Conservation (phyloP, 2,113 vertebrate genomes). For the Burhinus oedicnemus region DNA sequence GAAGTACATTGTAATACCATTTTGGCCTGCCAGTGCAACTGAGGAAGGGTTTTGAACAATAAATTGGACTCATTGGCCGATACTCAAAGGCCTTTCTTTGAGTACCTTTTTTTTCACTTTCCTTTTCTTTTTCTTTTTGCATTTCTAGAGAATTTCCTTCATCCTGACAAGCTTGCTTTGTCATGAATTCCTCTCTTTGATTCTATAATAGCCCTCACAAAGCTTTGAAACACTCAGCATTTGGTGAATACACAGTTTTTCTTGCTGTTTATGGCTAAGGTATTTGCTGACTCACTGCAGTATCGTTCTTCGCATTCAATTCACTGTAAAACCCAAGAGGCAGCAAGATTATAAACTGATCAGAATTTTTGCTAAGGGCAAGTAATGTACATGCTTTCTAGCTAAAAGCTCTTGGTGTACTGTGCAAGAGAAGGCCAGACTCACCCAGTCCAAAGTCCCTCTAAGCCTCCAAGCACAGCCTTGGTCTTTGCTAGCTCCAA, state of each 20-base stretch:
- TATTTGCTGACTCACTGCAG: constrained; percentile 20
- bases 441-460: background rate
- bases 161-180: background rate
- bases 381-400: background rate
- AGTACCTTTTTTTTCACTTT: background rate
- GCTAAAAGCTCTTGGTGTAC: background rate
- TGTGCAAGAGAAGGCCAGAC: background rate
- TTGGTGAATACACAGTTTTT: background rate
- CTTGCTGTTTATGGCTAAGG: background rate
- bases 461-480: background rate
- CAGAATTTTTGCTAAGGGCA: background rate
- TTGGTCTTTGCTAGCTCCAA: background rate
- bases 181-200: background rate
- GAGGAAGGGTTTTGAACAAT: background rate
- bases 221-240: background rate
- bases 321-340: background rate
- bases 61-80: background rate
- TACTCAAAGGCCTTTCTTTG: background rate
- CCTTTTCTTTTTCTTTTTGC: background rate
- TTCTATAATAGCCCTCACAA: background rate
- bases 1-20: background rate
- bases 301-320: background rate
- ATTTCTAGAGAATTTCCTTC: background rate
- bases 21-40: background rate
- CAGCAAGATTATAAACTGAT: background rate